Base-by-base conservation (phyloP, 2,888 invertebrate species). In the Entomobrya multifasciata region DNA sequence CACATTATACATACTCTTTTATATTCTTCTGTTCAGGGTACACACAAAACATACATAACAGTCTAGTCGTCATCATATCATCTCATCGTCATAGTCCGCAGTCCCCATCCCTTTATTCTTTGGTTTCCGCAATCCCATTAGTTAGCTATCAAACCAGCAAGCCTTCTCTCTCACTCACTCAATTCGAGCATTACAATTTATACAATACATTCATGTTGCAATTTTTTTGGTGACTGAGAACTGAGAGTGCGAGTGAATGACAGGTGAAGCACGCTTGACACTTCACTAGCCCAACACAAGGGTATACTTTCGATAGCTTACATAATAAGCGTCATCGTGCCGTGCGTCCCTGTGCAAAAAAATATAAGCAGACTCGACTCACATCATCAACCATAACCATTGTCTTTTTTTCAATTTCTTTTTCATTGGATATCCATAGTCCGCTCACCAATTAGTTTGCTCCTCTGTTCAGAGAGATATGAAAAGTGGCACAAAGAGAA, bases 261-360 rank as follows among this genome's bases (percentile, higher is more conserved):
- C 83, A 83, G 76, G 76, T 83, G 76, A 83, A 83, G 83, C 83
- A 83, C 83, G 83, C 36, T 36, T 36, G 36, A 36, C 36, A 8
- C 76, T 36, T 41, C 57, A 52, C 27, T 74, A 30, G 74, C 17
- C 30, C 13, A 74, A 74, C 36, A 41, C 83, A 76, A 83, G 83
- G 82, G 72, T 57, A 76, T 76, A 57, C 36, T 49, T 67, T 79
- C 30, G 41, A 60, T 55, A 13, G 15, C 36, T 80, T 57, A 55
- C 20, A 36, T 65, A n/a, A 17, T 27, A 36, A 36, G 36, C 36
- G 36, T 36, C 5, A 22, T 4, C 3, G 17, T 57, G 5, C n/a
- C 20, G 20, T 57, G 57, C 36, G 49, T 52, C 30, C 74, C 20
- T 55, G 74, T 74, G 70, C 20, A 13, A 17, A 2, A 62, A 47